Percentiles rank a stretch among this genome's conserved stretches.
These are phyloP conservation scores for Anagrus nilaparvatae DNA, from an alignment of 1,140 invertebrate species.

Conservation along the genomic window DNA sequence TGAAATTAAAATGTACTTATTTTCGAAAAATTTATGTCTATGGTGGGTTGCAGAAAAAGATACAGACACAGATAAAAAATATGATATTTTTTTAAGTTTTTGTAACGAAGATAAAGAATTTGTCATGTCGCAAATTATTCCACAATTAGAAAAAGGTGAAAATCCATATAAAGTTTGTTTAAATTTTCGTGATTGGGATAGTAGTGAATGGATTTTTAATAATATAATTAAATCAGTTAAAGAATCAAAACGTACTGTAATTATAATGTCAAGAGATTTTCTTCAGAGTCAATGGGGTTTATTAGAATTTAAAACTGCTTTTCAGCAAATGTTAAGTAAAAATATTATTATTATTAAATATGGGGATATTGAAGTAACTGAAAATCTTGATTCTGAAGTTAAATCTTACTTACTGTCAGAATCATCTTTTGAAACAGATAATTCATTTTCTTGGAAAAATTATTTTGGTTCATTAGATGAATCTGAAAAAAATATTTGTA, in stretches of 20 bases:
- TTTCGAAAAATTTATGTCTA: constrained; percentile 51
- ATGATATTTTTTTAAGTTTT: constrained; percentile 82
- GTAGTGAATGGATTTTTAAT: constrained; percentile 63
- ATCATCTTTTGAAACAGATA: too few relatives aligned
- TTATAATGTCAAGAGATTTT: constrained; percentile 73
- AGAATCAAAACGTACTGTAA: constrained; percentile 67
- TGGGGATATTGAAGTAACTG: constrained; percentile 56
- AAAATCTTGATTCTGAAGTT: constrained; percentile 62
- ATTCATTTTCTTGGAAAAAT: too few relatives aligned
- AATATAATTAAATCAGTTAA: constrained; percentile 82
- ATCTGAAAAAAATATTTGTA: too few relatives aligned
- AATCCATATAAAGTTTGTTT: constrained; percentile 59
- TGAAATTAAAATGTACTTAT: constrained; percentile 62
- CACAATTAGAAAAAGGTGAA: constrained; percentile 50
- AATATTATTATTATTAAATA: constrained; percentile 69
- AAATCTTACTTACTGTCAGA: constrained; percentile 65
- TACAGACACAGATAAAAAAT: constrained; percentile 64
- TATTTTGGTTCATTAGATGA: too few relatives aligned
- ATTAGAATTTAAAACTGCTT: constrained; percentile 74
- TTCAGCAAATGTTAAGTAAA: constrained; percentile 63
- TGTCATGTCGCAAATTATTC: constrained; percentile 56
- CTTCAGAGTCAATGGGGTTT: constrained; percentile 76
- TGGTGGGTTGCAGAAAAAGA: constrained; percentile 61
- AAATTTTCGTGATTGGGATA: constrained; percentile 72
- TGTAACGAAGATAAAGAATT: constrained; percentile 71